Percentiles rank a stretch among this genome's conserved stretches.
These are phyloP conservation scores for Proisotoma minuta DNA, from an alignment of 2,888 invertebrate genomes.

Conservation along the genomic window DNA sequence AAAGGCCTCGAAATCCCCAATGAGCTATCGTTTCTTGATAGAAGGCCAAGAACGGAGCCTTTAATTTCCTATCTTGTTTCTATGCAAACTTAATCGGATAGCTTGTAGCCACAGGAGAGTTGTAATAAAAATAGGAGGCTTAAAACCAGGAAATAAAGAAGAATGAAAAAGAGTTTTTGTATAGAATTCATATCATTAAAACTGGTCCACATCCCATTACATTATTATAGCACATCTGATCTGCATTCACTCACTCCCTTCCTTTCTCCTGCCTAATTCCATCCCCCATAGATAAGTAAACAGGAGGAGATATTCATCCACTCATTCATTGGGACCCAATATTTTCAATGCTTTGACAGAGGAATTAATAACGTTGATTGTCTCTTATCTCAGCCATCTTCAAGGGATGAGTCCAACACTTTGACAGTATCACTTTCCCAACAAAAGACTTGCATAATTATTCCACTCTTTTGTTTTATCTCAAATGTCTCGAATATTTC, in stretches of 20 bases:
- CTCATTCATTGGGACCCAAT: slow-evolving; percentile 6
- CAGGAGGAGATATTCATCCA: neutral
- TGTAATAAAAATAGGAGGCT: slow-evolving; percentile 45
- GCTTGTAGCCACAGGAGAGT: slow-evolving; percentile 44
- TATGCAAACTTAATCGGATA: slow-evolving; percentile 46
- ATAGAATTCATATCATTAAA: neutral
- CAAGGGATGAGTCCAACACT: neutral
- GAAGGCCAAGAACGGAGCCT: slow-evolving; percentile 43
- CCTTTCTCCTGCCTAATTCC: neutral
- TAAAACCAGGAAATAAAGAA: slow-evolving; percentile 18
- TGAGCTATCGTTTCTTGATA: slow-evolving; percentile 47
- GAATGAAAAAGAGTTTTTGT: slow-evolving; percentile 9
- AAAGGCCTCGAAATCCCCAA: slow-evolving; percentile 44
- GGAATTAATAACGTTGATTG: slow-evolving; percentile 17
- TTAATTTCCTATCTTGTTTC: slow-evolving; percentile 47
- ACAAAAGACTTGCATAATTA: slow-evolving; percentile 2
- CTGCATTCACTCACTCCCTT: neutral
- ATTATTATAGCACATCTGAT: neutral
- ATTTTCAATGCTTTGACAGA: slow-evolving; percentile 15
- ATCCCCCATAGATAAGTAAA: slow-evolving; percentile 4
- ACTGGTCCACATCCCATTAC: neutral
- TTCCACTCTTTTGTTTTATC: neutral
- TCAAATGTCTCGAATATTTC: slow-evolving; percentile 2
- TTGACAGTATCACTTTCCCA: neutral
- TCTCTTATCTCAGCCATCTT: neutral